Evolutionary conservation across 1,140 invertebrate species (phyloP).

Genomic region (Plectrocnemia conspersa): DNA sequence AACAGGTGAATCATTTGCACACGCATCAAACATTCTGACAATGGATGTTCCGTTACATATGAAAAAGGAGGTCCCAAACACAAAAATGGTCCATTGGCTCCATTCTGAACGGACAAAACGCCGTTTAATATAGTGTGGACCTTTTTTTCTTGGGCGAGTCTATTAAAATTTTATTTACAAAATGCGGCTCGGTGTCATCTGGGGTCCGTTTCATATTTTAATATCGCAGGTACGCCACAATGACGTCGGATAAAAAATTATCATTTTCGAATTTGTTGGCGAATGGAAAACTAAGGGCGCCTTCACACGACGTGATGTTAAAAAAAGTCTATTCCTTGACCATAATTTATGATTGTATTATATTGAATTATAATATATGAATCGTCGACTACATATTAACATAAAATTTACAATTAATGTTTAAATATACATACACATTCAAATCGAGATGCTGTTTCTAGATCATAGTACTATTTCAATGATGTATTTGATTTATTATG

Average conservation of each 20-base stretch:
- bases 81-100: constrained; percentile 6
- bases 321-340: too few relatives aligned
- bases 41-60: constrained; percentile 6
- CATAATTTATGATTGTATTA: too few relatives aligned
- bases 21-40: constrained; percentile 2
- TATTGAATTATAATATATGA: too few relatives aligned
- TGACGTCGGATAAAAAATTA: neutral
- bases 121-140: constrained; percentile 32
- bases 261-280: neutral
- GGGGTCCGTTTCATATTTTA: constrained; percentile 13
- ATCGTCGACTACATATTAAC: too few relatives aligned
- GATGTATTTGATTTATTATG: too few relatives aligned
- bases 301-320: too few relatives aligned
- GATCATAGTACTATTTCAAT: too few relatives aligned
- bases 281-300: too few relatives aligned
- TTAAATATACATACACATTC: too few relatives aligned
- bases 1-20: constrained; percentile 9
- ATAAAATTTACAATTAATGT: too few relatives aligned
- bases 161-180: constrained; percentile 35
- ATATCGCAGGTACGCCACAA: constrained; percentile 5
- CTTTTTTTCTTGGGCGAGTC: constrained; percentile 23
- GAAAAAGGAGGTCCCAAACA: neutral
- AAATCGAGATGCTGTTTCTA: too few relatives aligned
- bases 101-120: constrained; percentile 19
- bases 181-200: constrained; percentile 29